Evolutionary conservation across 2,888 invertebrate species (phyloP).

Genomic region (Thereva unica): DNA sequence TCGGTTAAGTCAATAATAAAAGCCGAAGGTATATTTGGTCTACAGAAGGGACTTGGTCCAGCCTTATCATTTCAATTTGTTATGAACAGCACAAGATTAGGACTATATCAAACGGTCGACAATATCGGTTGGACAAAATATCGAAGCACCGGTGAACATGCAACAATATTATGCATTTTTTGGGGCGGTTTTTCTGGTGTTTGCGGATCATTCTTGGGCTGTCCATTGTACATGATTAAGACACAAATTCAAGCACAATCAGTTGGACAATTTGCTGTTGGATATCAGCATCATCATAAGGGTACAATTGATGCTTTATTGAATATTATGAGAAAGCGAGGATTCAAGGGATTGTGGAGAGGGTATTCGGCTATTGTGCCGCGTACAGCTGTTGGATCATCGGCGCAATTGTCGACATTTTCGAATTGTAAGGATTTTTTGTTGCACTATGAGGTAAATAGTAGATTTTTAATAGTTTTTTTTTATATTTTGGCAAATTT

Average conservation of each 20-base stretch:
- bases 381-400: conserved; percentile 79
- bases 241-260: conserved; percentile 78
- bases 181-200: conserved; percentile 64
- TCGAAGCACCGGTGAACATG: conserved; percentile 35
- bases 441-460: conserved; percentile 45
- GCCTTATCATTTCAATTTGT: conserved; percentile 80
- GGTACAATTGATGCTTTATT: conserved; percentile 62
- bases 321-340: conserved; percentile 61
- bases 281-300: conserved; percentile 76
- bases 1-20: conserved; percentile 74
- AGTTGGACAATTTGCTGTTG: conserved; percentile 74
- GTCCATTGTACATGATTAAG: conserved; percentile 81
- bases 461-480: neutral
- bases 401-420: conserved; percentile 81
- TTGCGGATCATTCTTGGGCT: conserved; percentile 70
- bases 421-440: conserved; percentile 65
- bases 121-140: conserved; percentile 61
- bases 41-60: conserved; percentile 80
- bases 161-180: conserved; percentile 44
- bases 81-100: conserved; percentile 60
- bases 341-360: conserved; percentile 72
- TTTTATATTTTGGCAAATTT: neutral
- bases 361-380: conserved; percentile 75
- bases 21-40: conserved; percentile 74
- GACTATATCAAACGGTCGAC: conserved; percentile 67